phyloP scores from a whole-genome alignment of 1,140 invertebrate species.

The Hetaerina americana region DNA sequence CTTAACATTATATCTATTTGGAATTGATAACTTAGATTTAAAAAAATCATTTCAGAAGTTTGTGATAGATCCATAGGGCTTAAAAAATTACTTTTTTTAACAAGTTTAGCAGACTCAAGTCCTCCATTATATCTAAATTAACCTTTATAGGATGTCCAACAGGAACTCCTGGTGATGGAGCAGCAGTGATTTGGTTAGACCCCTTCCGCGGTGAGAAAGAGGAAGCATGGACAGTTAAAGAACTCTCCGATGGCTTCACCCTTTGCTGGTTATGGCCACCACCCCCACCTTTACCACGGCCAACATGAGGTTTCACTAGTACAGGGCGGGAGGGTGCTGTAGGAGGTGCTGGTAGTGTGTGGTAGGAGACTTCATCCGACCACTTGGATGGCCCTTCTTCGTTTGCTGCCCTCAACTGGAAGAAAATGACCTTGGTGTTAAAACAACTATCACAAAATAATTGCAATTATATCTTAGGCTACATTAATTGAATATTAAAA shows the following conservation, averaged over 20 bases:
- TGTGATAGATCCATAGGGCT: too few relatives aligned
- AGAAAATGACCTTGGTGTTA: too few relatives aligned
- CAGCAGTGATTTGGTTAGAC: neutral
- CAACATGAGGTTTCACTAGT: conserved; percentile 9
- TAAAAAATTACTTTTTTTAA: too few relatives aligned
- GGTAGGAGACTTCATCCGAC: conserved; percentile 62
- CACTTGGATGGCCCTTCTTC: conserved; percentile 67
- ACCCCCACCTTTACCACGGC: neutral
- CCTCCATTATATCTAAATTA: neutral
- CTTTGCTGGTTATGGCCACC: neutral
- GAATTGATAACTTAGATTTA: too few relatives aligned
- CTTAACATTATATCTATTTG: too few relatives aligned
- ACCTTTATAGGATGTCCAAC: neutral
- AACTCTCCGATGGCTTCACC: neutral
- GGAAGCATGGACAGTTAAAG: neutral
- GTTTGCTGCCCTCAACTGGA: conserved; percentile 58
- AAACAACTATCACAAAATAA: too few relatives aligned
- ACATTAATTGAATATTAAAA: too few relatives aligned
- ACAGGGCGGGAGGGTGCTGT: conserved; percentile 53
- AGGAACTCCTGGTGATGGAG: neutral
- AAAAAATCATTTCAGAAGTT: too few relatives aligned
- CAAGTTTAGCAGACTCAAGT: too few relatives aligned
- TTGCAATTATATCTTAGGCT: too few relatives aligned
- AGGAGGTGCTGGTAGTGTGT: conserved; percentile 62
- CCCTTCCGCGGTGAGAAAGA: neutral